Evolutionary conservation across 2,888 invertebrate genomes (phyloP).

Genomic region (Epistrophe eligans): DNA sequence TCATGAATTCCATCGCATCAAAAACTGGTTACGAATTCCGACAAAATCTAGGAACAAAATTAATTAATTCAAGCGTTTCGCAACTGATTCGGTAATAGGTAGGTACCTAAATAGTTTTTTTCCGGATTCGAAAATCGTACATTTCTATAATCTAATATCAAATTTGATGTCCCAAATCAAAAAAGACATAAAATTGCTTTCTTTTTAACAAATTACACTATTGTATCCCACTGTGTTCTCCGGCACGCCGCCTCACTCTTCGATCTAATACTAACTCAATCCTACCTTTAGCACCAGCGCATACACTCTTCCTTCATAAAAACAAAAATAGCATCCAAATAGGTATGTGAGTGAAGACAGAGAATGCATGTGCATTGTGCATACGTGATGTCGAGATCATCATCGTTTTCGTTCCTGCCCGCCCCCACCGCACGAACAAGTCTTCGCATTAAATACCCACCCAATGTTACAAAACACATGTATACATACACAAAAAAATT

Average conservation of each 20-base stretch:
- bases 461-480: conserved; percentile 51
- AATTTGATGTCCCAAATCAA: too few species aligned
- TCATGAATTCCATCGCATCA: too few species aligned
- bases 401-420: conserved; percentile 18
- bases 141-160: too few species aligned
- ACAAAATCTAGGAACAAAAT: too few species aligned
- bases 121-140: too few species aligned
- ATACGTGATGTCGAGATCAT: conserved; percentile 64
- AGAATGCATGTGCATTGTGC: conserved; percentile 65
- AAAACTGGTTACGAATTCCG: too few species aligned
- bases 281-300: conserved; percentile 2
- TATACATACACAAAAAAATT: conserved; percentile 18
- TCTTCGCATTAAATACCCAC: conserved; percentile 15
- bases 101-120: too few species aligned
- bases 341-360: conserved; percentile 25
- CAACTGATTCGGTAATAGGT: too few species aligned
- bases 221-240: conserved; percentile 1
- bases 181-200: background rate
- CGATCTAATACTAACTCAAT: conserved; percentile 17
- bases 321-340: conserved; percentile 68
- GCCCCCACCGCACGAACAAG: conserved; percentile 1
- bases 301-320: conserved; percentile 8
- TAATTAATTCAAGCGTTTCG: too few species aligned
- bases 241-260: conserved; percentile 7
- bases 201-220: background rate